phyloP scores from a whole-genome alignment of 2,113 vertebrate genomes.

The Passer montanus region DNA sequence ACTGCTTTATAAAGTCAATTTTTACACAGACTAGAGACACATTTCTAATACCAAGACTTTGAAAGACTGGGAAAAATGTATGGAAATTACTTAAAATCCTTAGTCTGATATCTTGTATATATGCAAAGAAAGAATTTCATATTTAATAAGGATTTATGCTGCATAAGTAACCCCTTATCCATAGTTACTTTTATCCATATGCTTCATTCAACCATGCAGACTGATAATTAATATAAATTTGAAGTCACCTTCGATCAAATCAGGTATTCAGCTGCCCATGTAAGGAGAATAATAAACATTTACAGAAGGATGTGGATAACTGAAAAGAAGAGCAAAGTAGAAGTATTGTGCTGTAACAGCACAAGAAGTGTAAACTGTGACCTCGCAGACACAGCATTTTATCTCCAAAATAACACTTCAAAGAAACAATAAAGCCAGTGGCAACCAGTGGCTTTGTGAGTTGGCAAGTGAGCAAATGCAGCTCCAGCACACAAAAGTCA shows the following conservation, averaged over 20 bases:
- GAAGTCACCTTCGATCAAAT: slow-evolving; percentile 1
- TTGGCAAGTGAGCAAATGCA: background rate
- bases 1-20: background rate
- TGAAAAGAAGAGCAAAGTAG: background rate
- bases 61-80: background rate
- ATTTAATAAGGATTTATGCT: background rate
- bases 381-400: background rate
- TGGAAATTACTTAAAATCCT: background rate
- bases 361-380: background rate
- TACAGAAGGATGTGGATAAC: background rate
- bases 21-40: background rate
- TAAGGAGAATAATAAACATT: background rate
- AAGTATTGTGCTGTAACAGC: background rate
- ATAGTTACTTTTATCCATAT: background rate
- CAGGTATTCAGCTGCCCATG: background rate
- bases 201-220: background rate
- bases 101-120: background rate
- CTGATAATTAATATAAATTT: background rate
- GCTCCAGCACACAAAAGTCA: background rate
- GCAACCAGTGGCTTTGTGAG: background rate
- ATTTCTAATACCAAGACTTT: background rate
- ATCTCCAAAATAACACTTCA: background rate
- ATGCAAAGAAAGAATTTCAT: background rate
- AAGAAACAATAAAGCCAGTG: background rate
- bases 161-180: background rate